Evolutionary conservation across 1,140 invertebrate genomes (phyloP).

Genomic region (Drosophila bifasciata): DNA sequence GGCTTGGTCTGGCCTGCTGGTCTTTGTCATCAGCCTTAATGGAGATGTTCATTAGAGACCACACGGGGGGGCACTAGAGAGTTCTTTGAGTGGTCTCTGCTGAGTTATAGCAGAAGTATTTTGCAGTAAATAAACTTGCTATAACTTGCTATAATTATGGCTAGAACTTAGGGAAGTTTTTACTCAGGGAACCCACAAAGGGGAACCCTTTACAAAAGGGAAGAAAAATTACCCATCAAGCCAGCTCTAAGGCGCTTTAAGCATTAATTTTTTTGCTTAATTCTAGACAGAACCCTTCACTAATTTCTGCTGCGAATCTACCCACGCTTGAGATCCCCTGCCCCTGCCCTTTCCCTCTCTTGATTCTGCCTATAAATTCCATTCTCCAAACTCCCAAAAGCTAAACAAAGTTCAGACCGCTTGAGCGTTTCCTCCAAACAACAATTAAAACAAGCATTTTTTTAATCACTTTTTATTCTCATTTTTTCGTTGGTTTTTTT

Average conservation of each 20-base stretch:
- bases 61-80: not conserved
- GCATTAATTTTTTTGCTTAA: too few species aligned
- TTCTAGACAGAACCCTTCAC: too few species aligned
- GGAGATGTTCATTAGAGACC: conserved; percentile 50
- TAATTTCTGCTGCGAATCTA: not conserved
- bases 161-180: too few species aligned
- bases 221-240: too few species aligned
- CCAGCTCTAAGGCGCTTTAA: too few species aligned
- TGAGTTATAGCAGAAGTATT: too few species aligned
- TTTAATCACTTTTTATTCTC: conserved; percentile 54
- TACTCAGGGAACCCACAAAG: too few species aligned
- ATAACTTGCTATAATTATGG: too few species aligned
- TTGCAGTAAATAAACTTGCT: too few species aligned
- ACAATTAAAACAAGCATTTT: conserved; percentile 63
- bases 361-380: not conserved
- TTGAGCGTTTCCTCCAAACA: conserved; percentile 18
- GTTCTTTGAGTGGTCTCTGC: not conserved
- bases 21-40: conserved; percentile 57
- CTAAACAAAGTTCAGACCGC: conserved; percentile 15
- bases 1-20: conserved; percentile 38
- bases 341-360: too few species aligned
- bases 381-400: conserved; percentile 32
- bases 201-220: too few species aligned
- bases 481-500: conserved; percentile 37
- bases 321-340: too few species aligned